These are phyloP conservation scores for Enteromius radiatus DNA, from an alignment of 2,797 vertebrate species.

Conservation along the genomic window DNA sequence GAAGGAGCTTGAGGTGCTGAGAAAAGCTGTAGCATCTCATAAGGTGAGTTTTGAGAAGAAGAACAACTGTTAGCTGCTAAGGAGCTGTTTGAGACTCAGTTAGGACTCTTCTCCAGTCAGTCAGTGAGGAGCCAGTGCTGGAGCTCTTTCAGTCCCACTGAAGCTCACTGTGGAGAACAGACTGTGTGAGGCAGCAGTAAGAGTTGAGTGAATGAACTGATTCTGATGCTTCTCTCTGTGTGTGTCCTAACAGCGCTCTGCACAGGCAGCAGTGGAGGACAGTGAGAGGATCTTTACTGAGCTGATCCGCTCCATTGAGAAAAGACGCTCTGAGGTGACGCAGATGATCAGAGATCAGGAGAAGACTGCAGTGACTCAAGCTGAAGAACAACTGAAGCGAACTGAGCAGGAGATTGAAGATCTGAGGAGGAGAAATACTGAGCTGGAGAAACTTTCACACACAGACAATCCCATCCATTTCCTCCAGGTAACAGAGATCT, in stretches of 20 bases:
- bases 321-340: background rate
- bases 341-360: background rate
- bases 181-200: background rate
- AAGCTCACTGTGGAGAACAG: background rate
- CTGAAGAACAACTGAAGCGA: background rate
- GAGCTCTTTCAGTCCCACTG: background rate
- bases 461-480: background rate
- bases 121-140: slow-evolving; percentile 2
- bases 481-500: background rate
- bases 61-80: background rate
- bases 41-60: background rate
- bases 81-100: background rate
- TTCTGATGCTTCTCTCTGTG: background rate
- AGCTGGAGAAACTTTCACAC: background rate
- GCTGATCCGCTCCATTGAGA: background rate
- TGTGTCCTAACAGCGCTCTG: background rate
- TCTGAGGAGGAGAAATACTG: background rate
- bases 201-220: background rate
- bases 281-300: slow-evolving; percentile 9
- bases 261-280: background rate
- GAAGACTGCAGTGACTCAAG: background rate
- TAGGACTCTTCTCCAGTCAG: slow-evolving; percentile 5
- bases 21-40: background rate
- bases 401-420: background rate
- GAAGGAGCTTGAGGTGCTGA: background rate